These are phyloP conservation scores for Ploceus nigricollis DNA, from an alignment of 2,113 vertebrate genomes.

Conservation along the genomic window DNA sequence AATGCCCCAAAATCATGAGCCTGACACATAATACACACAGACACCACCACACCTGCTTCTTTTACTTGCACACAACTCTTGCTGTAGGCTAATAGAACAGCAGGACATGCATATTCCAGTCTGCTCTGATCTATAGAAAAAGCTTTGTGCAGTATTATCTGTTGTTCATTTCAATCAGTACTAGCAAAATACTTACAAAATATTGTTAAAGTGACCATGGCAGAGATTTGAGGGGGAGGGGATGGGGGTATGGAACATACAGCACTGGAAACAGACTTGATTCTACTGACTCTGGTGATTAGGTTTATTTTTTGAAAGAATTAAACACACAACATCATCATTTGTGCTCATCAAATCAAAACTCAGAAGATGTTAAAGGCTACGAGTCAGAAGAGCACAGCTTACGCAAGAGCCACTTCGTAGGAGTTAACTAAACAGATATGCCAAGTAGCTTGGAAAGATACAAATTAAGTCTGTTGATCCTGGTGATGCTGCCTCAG, in stretches of 20 bases:
- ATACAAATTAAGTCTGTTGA: conserved; percentile 29
- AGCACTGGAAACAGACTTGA: neutral
- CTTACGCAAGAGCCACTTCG: neutral
- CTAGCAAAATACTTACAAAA: neutral
- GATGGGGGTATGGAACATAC: neutral
- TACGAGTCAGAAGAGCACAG: neutral
- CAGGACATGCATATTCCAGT: neutral
- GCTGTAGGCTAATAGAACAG: neutral
- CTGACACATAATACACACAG: neutral
- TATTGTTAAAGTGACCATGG: neutral
- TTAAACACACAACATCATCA: neutral
- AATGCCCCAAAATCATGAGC: neutral
- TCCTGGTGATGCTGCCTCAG: neutral
- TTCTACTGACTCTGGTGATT: neutral
- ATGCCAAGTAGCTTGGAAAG: neutral
- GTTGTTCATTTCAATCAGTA: neutral
- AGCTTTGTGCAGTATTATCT: neutral
- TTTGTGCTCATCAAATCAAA: neutral
- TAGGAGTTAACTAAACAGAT: neutral
- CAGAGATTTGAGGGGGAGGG: neutral
- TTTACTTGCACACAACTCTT: neutral
- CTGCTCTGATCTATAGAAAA: neutral
- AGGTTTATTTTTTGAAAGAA: neutral
- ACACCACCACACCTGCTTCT: neutral
- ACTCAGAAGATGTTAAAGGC: neutral